Evolutionary conservation across 2,797 vertebrate genomes (phyloP).

Genomic region (Pygocentrus nattereri): DNA sequence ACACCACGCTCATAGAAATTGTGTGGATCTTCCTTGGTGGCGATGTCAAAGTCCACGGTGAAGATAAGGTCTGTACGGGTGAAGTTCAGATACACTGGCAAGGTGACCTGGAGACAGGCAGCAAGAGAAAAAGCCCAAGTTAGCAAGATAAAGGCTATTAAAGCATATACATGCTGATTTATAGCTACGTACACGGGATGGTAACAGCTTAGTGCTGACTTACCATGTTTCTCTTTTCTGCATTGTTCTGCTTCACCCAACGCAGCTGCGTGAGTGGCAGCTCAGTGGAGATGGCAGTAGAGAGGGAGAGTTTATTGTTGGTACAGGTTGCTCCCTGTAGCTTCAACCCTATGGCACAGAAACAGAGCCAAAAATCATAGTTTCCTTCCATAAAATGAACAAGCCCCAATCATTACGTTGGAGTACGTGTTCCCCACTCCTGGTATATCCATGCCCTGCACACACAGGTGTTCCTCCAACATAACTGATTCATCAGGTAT

Average conservation of each 20-base stretch:
- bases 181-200: background rate
- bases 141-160: background rate
- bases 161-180: background rate
- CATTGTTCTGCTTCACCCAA: conserved; percentile 90
- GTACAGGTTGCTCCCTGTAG: conserved; percentile 93
- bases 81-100: conserved; percentile 98
- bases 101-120: conserved; percentile 85
- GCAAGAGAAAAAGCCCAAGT: background rate
- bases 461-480: too few species aligned
- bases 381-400: background rate
- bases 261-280: conserved; percentile 95
- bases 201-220: conserved; percentile 49
- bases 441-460: too few species aligned
- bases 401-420: background rate
- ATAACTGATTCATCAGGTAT: too few species aligned
- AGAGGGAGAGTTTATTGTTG: conserved; percentile 96
- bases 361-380: background rate
- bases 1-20: conserved; percentile 98
- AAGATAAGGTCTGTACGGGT: conserved; percentile 97
- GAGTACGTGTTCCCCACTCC: background rate
- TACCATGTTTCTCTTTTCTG: conserved; percentile 92
- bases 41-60: conserved; percentile 97
- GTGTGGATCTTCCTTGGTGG: conserved; percentile 95
- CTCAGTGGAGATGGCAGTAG: conserved; percentile 91
- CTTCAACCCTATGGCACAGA: conserved; percentile 82